phyloP scores from a whole-genome alignment of 2,113 vertebrate species.

The Cariama cristata region DNA sequence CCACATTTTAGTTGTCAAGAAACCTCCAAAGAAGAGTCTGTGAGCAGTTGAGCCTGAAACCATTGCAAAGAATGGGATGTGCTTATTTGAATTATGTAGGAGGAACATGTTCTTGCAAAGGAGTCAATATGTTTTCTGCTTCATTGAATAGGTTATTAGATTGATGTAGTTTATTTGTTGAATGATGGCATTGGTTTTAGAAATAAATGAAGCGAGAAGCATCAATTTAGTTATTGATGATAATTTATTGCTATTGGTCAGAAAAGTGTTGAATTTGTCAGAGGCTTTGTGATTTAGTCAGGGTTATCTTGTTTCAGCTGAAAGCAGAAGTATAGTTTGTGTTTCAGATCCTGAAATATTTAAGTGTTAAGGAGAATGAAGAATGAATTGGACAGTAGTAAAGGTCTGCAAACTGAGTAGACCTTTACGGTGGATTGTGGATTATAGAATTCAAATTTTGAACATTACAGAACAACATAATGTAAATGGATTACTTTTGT shows the following conservation, averaged over 20 bases:
- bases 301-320: slow-evolving; percentile 77
- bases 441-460: background rate
- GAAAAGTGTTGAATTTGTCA: slow-evolving; percentile 83
- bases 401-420: background rate
- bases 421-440: background rate
- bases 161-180: slow-evolving; percentile 81
- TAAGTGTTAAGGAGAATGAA: background rate
- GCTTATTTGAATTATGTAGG: slow-evolving; percentile 74
- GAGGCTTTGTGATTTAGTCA: slow-evolving; percentile 75
- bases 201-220: slow-evolving; percentile 82
- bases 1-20: slow-evolving; percentile 19
- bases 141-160: slow-evolving; percentile 78
- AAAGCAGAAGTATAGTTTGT: slow-evolving; percentile 75
- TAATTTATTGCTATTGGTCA: slow-evolving; percentile 82
- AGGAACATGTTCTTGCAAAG: slow-evolving; percentile 65
- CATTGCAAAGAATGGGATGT: slow-evolving; percentile 60
- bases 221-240: slow-evolving; percentile 76
- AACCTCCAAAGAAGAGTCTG: background rate
- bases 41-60: slow-evolving; percentile 50
- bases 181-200: slow-evolving; percentile 76
- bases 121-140: slow-evolving; percentile 78
- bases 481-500: background rate
- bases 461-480: background rate
- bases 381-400: background rate
- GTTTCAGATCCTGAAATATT: slow-evolving; percentile 71